A percentile compares a stretch with the other conserved stretches of the same genome.
Conservation (phyloP, 2,888 invertebrate genomes). For the Timema podura region DNA sequence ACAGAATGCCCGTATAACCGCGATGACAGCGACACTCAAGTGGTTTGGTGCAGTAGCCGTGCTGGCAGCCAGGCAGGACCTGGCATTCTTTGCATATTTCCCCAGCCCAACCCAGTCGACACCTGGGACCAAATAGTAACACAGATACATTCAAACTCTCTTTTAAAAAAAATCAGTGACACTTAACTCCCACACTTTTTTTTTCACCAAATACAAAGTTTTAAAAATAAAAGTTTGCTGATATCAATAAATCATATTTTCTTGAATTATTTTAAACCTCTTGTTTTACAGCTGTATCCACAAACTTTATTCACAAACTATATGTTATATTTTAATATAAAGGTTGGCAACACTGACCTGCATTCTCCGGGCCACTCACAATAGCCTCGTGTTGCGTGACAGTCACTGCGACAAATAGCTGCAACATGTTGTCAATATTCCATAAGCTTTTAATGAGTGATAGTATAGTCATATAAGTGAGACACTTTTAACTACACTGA, state of each 20-base stretch:
- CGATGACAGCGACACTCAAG: constrained; percentile 86
- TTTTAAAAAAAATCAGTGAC: neutral
- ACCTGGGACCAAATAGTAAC: constrained; percentile 49
- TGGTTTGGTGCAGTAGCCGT: constrained; percentile 85
- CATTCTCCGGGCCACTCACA: constrained; percentile 86
- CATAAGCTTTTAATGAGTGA: too few species aligned
- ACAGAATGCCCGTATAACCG: constrained; percentile 86
- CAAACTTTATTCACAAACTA: too few species aligned
- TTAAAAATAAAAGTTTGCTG: neutral
- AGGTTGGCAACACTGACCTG: constrained; percentile 43
- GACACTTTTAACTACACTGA: too few species aligned
- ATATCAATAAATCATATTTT: neutral
- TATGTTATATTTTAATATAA: too few species aligned
- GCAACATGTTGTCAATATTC: constrained; percentile 35
- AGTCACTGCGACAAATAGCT: constrained; percentile 84
- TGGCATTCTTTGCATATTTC: constrained; percentile 81
- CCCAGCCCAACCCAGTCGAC: constrained; percentile 88
- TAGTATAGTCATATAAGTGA: too few species aligned
- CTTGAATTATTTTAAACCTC: neutral
- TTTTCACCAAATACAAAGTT: neutral
- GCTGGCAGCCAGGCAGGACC: constrained; percentile 83
- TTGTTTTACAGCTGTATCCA: too few species aligned
- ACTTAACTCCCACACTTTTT: constrained; percentile 5
- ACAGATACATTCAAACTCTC: too few species aligned
- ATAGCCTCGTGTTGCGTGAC: constrained; percentile 79